phyloP scores from a whole-genome alignment of 2,797 vertebrate species.

The Falco peregrinus region DNA sequence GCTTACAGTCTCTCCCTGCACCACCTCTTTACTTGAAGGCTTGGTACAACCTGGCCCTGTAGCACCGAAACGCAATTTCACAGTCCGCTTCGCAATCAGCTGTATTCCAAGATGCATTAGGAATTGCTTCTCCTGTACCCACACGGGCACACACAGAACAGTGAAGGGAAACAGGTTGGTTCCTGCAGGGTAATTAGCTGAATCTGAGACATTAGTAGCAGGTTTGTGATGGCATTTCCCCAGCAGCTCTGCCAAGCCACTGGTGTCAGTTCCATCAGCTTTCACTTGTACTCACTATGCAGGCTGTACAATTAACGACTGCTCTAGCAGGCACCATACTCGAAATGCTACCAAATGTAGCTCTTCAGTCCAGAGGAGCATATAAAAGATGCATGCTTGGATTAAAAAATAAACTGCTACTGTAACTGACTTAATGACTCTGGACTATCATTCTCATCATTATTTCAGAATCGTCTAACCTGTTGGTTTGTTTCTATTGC shows the following conservation, averaged over 20 bases:
- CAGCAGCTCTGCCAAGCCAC: not conserved
- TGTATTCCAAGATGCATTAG: not conserved
- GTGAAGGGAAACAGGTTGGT: not conserved
- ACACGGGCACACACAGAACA: not conserved
- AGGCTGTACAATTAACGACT: slow-evolving; percentile 4
- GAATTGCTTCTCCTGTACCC: slow-evolving; percentile 10
- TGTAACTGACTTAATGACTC: slow-evolving; percentile 20
- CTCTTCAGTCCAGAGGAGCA: not conserved
- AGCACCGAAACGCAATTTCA: slow-evolving; percentile 13
- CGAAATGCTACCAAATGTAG: not conserved
- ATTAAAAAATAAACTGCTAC: not conserved
- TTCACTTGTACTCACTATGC: not conserved
- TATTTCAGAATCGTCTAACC: not conserved
- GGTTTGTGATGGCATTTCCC: not conserved
- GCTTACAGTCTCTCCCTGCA: not conserved
- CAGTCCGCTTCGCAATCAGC: slow-evolving; percentile 8
- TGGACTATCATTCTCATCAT: not conserved
- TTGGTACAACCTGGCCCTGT: not conserved
- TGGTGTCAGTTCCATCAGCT: not conserved
- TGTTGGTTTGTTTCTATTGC: not conserved
- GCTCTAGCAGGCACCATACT: not conserved
- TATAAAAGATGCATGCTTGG: slow-evolving; percentile 5
- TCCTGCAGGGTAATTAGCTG: not conserved
- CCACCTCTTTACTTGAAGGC: not conserved
- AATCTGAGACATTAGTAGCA: not conserved